Conservation (phyloP, 2,888 invertebrate species). For the Chouioia cunea region DNA sequence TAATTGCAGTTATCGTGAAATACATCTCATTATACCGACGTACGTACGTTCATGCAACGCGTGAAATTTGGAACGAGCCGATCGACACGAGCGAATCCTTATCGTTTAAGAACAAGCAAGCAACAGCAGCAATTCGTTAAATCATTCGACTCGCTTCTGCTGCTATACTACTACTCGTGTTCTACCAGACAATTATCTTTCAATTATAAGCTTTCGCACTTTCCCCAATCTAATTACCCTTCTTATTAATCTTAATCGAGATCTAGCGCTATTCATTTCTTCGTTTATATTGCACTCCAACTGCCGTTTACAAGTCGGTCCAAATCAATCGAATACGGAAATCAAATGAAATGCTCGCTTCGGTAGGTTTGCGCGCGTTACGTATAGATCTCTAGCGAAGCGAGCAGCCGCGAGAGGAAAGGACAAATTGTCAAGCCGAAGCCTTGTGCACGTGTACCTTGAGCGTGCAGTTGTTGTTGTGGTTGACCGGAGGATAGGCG, state of each 20-base stretch:
- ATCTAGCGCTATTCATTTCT: background rate
- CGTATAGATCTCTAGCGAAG: no score
- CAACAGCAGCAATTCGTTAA: constrained; percentile 45
- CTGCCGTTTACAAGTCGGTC: no score
- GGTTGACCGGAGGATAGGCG: constrained; percentile 64
- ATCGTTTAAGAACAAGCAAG: constrained; percentile 4
- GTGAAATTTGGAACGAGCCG: constrained; percentile 36
- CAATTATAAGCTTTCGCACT: background rate
- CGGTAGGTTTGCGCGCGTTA: no score
- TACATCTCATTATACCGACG: constrained; percentile 48
- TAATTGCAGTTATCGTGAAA: constrained; percentile 51
- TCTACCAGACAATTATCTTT: background rate
- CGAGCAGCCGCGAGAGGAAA: no score
- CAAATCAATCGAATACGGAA: no score
- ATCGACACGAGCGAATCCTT: constrained; percentile 39
- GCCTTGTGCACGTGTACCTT: constrained; percentile 58
- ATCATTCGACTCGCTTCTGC: background rate
- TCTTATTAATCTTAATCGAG: constrained; percentile 1
- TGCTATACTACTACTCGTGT: background rate
- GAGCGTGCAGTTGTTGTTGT: constrained; percentile 71
- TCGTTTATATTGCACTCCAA: background rate
- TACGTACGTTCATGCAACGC: constrained; percentile 36
- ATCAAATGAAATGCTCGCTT: no score
- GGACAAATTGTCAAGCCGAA: background rate
- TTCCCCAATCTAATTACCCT: no score